These are phyloP conservation scores for Oxyruncus cristatus DNA, from an alignment of 2,113 vertebrate genomes.

Conservation along the genomic window DNA sequence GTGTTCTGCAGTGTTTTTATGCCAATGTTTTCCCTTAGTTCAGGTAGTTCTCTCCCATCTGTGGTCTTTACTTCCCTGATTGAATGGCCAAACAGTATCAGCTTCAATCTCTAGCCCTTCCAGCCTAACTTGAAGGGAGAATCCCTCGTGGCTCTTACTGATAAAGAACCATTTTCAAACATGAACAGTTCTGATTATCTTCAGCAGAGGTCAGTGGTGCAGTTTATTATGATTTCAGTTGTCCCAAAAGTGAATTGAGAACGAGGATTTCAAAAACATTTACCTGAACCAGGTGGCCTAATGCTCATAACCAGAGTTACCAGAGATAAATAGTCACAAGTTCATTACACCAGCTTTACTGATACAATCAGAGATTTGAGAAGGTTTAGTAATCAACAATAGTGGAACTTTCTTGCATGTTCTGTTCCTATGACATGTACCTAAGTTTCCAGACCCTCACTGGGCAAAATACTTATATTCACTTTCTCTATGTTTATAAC, in stretches of 20 bases:
- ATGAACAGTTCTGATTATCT: neutral
- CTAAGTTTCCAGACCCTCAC: neutral
- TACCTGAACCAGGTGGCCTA: neutral
- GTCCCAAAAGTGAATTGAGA: neutral
- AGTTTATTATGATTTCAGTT: neutral
- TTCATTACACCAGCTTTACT: neutral
- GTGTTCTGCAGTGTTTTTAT: neutral
- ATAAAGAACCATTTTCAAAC: neutral
- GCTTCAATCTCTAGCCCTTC: neutral
- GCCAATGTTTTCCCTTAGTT: neutral
- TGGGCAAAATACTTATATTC: neutral
- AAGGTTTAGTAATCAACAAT: neutral
- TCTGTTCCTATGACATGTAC: neutral
- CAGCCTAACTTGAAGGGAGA: neutral
- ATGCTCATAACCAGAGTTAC: neutral
- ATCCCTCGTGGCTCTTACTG: neutral
- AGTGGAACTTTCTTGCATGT: neutral
- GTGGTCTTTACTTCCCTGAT: neutral
- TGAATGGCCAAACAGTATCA: neutral
- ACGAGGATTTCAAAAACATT: neutral
- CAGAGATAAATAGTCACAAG: neutral
- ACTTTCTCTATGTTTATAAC: neutral
- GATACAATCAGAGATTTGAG: neutral
- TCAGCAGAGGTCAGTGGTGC: slow-evolving; percentile 38
- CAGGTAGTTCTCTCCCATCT: neutral